phyloP scores from a whole-genome alignment of 2,113 vertebrate species.

The Crocuta crocuta region DNA sequence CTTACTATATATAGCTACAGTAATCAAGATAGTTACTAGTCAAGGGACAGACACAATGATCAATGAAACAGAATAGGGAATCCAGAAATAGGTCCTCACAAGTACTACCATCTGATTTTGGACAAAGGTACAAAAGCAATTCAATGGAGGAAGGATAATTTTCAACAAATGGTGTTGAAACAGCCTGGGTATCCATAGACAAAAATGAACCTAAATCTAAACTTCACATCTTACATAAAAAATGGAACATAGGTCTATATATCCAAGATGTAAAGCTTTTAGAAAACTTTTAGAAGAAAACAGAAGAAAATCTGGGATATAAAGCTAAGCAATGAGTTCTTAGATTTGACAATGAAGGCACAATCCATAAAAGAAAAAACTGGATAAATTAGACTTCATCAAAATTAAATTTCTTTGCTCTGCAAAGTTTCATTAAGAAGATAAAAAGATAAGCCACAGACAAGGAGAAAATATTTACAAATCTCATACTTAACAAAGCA shows the following conservation, averaged over 20 bases:
- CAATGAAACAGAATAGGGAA: neutral
- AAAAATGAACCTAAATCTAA: constrained; percentile 14
- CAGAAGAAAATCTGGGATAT: neutral
- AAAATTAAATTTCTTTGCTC: neutral
- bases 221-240: neutral
- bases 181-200: neutral
- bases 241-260: neutral
- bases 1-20: neutral
- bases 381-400: neutral
- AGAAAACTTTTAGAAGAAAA: constrained; percentile 13
- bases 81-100: neutral
- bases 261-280: neutral
- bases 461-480: constrained; percentile 36
- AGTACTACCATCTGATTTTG: neutral
- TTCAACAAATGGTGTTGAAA: neutral
- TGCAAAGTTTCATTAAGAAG: constrained; percentile 22
- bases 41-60: neutral
- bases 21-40: constrained; percentile 4
- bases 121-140: constrained; percentile 39
- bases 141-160: neutral
- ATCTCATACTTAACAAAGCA: neutral
- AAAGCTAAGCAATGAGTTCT: neutral
- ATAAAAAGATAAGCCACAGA: neutral
- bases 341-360: constrained; percentile 37
- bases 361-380: neutral